Evolutionary conservation across 2,113 vertebrate species (phyloP), one percentile per base, ranked within the genome.

Genomic region (Syrmaticus mikado): DNA sequence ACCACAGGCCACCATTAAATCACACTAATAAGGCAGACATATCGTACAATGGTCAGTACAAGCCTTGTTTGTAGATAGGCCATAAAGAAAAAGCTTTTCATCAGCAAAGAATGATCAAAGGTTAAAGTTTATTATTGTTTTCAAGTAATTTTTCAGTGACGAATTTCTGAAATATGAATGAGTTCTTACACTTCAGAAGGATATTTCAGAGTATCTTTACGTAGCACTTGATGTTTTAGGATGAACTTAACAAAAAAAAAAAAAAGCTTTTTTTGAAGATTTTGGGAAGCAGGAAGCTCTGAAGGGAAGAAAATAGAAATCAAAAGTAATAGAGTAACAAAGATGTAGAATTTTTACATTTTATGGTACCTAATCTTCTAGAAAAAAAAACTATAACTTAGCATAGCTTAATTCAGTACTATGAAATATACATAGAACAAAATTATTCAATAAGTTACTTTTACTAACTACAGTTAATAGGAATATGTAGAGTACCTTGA

Each of bases 111-210:
- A 93, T 92, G 43, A 58, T 71, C 75, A 94, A 50, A 6, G 10
- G 55, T 85, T 95, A 81, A 78, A 87, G 79, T 61, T 84, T 92
- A 94, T 53, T 80, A 89, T 94, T 77, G 60, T 72, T 95, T 92
- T 71, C 82, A 90, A 92, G 50, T 82, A 61, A 87, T 68, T 24
- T 82, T 80, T 53, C 38, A 73, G 67, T 38, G 67, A 70, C 5
- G 91, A 58, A 70, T 66, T 50, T 66, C 24, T 89, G 43, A 93
- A 76, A 60, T 79, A 68, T 75, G 70, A 89, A 86, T 24, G 22
- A 57, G 13, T 66, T 52, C 11, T 68, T 81, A 27, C 6, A 65
- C 78, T 81, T 84, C 43, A 45, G 45, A 89, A 87, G 76, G 25
- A n/a, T 3, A 66, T 76, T 79, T 72, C n/a, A 72, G 18, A 8